These are phyloP conservation scores for Drosophila seguyi DNA, from an alignment of 1,140 invertebrate genomes.

Conservation along the genomic window DNA sequence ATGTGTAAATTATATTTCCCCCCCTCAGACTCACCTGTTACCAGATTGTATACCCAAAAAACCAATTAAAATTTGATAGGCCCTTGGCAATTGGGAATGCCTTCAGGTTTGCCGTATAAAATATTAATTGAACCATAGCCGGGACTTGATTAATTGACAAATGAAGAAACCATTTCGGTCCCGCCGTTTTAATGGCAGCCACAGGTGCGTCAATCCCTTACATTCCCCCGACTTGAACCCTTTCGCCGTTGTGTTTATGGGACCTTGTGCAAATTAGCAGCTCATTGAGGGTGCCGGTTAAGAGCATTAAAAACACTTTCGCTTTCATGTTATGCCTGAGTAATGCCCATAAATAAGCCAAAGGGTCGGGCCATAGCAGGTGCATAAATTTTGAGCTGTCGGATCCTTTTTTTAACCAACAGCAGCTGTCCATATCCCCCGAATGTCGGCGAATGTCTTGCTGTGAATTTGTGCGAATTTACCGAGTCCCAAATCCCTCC, in stretches of 20 bases:
- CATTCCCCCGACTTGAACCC: not conserved
- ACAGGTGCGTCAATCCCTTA: constrained; percentile 32
- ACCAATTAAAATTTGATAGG: constrained; percentile 53
- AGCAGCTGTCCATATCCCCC: constrained; percentile 44
- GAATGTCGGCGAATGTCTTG: constrained; percentile 24
- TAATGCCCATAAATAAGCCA: constrained; percentile 57
- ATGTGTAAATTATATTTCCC: constrained; percentile 24
- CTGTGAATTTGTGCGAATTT: constrained; percentile 3
- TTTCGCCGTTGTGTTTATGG: constrained; percentile 24
- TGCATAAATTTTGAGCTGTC: constrained; percentile 42
- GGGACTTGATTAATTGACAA: constrained; percentile 56
- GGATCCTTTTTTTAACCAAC: constrained; percentile 23
- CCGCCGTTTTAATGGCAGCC: constrained; percentile 50
- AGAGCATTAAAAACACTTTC: constrained; percentile 62
- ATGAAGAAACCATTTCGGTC: constrained; percentile 43
- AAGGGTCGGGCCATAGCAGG: constrained; percentile 45
- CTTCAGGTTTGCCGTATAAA: constrained; percentile 13
- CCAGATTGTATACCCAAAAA: constrained; percentile 30
- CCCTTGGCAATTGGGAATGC: constrained; percentile 13
- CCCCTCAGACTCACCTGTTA: constrained; percentile 4
- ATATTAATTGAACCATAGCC: constrained; percentile 48
- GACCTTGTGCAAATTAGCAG: constrained; percentile 61
- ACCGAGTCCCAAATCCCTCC: not conserved
- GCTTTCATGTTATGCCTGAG: constrained; percentile 56
- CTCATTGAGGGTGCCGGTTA: constrained; percentile 42